These are phyloP conservation scores for Siniperca chuatsi DNA, from an alignment of 2,113 vertebrate genomes.

Conservation along the genomic window DNA sequence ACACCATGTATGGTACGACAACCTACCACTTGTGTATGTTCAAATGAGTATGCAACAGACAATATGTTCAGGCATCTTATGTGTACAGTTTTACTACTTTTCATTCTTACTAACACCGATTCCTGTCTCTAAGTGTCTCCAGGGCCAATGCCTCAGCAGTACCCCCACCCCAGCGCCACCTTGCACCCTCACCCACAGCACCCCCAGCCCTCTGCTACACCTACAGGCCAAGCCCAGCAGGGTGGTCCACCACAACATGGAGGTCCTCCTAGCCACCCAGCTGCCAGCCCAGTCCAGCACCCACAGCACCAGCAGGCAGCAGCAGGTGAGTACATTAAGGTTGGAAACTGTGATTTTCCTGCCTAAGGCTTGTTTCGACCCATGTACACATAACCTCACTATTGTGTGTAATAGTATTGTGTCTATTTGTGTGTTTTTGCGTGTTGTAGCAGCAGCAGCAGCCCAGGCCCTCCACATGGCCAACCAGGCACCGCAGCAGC, in stretches of 20 bases:
- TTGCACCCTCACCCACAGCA: conserved; percentile 93
- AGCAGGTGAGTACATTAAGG: conserved; percentile 58
- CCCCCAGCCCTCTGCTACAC: conserved; percentile 97
- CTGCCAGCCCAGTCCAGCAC: conserved; percentile 97
- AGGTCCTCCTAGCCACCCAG: conserved; percentile 91
- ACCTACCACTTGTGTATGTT: neutral
- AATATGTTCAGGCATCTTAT: neutral
- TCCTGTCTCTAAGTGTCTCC: conserved; percentile 88
- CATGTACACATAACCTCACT: too few relatives aligned
- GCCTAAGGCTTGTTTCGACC: neutral
- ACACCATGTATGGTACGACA: conserved; percentile 98
- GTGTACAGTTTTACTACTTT: neutral
- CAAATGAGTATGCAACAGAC: neutral
- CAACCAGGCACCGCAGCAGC: conserved; percentile 92
- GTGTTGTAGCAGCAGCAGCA: conserved; percentile 69
- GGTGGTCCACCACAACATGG: conserved; percentile 90
- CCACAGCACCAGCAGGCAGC: conserved; percentile 93
- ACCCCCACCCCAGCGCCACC: conserved; percentile 91
- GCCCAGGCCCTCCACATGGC: conserved; percentile 94
- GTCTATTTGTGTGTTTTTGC: neutral
- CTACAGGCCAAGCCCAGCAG: conserved; percentile 93
- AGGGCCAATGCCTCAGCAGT: conserved; percentile 97
- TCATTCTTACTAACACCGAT: neutral
- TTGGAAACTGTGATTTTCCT: too few relatives aligned
- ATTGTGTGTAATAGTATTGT: neutral